phyloP scores from a whole-genome alignment of 2,888 invertebrate genomes.

The Andrena trimmerana region DNA sequence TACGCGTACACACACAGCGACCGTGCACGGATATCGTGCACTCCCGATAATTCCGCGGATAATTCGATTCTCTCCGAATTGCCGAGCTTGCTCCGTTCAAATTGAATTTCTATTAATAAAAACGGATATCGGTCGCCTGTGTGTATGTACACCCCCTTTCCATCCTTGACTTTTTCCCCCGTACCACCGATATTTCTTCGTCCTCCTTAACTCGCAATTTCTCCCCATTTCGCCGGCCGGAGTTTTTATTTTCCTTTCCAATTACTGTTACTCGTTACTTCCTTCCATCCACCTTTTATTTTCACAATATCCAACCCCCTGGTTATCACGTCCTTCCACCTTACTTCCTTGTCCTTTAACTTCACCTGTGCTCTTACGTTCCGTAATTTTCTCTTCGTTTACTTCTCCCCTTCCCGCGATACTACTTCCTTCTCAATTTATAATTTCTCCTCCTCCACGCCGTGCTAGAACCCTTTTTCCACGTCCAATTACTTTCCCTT shows the following conservation, averaged over 20 bases:
- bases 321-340: not conserved
- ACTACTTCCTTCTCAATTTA: not conserved
- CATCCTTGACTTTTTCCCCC: conserved; percentile 34
- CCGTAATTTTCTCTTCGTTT: conserved; percentile 1
- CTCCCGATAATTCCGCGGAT: conserved; percentile 80
- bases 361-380: not conserved
- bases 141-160: conserved; percentile 37
- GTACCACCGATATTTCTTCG: conserved; percentile 38
- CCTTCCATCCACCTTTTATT: conserved; percentile 2
- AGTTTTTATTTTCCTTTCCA: conserved; percentile 37
- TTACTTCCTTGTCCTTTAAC: not conserved
- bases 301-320: conserved; percentile 4
- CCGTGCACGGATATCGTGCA: conserved; percentile 64
- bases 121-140: conserved; percentile 76
- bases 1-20: conserved; percentile 27
- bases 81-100: conserved; percentile 76
- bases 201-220: conserved; percentile 37
- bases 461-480: conserved; percentile 26
- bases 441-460: conserved; percentile 16
- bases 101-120: conserved; percentile 83
- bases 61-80: conserved; percentile 81
- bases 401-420: no score
- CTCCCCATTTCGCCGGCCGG: conserved; percentile 17
- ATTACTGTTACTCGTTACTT: conserved; percentile 39
- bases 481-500: conserved; percentile 47